Evolutionary conservation across 1,140 invertebrate species (phyloP), one percentile per base, ranked within the genome.

Genomic region (Rhynchophorus ferrugineus): DNA sequence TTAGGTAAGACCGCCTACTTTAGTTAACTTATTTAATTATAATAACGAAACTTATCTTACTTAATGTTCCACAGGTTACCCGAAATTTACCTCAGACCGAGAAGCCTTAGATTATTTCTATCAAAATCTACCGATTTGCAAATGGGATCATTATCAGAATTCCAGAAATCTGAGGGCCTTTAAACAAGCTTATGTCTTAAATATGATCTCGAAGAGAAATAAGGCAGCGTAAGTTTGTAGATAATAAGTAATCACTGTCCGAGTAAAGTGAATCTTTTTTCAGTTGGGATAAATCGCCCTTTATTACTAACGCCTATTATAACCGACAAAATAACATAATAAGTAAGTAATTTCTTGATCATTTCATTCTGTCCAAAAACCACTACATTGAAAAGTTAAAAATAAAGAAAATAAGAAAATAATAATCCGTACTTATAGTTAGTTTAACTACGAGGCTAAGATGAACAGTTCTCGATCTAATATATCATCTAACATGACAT

Each of bases 221-320:
- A 53, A 63, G 16, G 42, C 35, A 19, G 56, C 63, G 63, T 66
- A 59, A 55, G 58, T 53, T 14, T 38, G n/a, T 34, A 34, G 8
- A n/a, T n/a, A n/a, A n/a, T 33, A n/a, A n/a, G 6, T 33, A 33
- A 33, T 7, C n/a, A 33, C 29, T 33, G 6, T 7, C 29, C n/a
- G 6, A n/a, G n/a, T n/a, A n/a, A n/a, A n/a, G n/a, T n/a, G 7
- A 3, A 34, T 29, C 11, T 29, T 49, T 16, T 64, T 65, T 60
- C 24, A 67, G 65, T 9, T 68, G 66, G 66, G 59, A 59, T 14
- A 56, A 54, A 43, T 66, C 66, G n/a, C 58, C 62, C 1, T 63
- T 68, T 13, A 56, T 62, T 14, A 54, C 54, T 14, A 68, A 68
- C 36, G 66, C 65, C 7, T 68, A 61, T 34, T 67, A 67, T 44